Evolutionary conservation across 2,113 vertebrate genomes (phyloP).

Genomic region (Plecotus auritus): DNA sequence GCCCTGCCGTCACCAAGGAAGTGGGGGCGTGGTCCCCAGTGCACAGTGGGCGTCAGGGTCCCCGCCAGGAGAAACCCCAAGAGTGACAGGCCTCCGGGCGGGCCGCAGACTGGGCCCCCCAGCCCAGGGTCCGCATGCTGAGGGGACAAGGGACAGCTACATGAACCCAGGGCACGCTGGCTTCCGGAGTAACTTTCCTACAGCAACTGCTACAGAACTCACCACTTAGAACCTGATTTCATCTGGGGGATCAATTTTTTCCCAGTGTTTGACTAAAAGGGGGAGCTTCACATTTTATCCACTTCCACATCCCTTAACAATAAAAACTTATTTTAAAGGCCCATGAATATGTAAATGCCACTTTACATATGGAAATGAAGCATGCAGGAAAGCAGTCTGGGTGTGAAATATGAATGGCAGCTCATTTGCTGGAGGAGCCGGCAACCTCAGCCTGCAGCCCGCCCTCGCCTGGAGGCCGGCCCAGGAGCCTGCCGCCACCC

Average conservation of each 20-base stretch:
- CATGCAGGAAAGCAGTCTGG: constrained; percentile 64
- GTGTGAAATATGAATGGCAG: constrained; percentile 75
- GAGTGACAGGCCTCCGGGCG: rapidly evolving
- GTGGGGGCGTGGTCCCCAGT: rapidly evolving
- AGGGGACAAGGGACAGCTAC: not conserved
- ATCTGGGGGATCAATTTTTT: constrained; percentile 54
- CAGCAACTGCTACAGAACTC: not conserved
- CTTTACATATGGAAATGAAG: constrained; percentile 80
- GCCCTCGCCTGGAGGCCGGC: not conserved
- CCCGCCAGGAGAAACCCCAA: not conserved
- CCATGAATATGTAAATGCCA: constrained; percentile 78
- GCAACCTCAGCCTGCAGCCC: not conserved
- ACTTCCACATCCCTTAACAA: constrained; percentile 75
- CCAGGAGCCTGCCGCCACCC: not conserved
- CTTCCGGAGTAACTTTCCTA: constrained; percentile 50
- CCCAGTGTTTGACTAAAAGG: constrained; percentile 68
- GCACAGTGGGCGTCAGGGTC: not conserved
- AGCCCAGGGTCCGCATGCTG: rapidly evolving
- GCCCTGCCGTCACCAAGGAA: no score
- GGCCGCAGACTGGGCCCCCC: not conserved
- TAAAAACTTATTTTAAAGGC: constrained; percentile 74
- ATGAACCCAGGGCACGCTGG: not conserved
- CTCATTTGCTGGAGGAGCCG: not conserved
- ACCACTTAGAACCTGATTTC: constrained; percentile 51
- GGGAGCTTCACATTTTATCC: constrained; percentile 57